Base-by-base conservation (phyloP, 2,888 invertebrate species). In the Drosophila testacea region DNA sequence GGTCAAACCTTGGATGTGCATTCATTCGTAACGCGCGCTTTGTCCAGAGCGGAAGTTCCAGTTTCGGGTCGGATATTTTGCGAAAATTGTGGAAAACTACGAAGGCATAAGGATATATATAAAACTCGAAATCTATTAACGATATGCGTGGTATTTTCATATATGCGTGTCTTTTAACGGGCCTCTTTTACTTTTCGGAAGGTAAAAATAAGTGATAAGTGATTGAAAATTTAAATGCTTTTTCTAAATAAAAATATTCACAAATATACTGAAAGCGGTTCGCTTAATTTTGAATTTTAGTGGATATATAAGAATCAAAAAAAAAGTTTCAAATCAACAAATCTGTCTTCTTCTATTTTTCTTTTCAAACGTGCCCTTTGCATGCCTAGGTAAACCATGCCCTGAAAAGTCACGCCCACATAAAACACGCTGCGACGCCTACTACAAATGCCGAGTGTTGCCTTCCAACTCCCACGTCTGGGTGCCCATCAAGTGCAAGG, bases 401-500 rank as follows among this genome's bases (percentile, higher is more conserved):
- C 92, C 92, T 51, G 91, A 92, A 82, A 88, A 88, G 66, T 90
- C 89, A 11, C 88, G 91, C 10, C 88, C 91, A 0, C 93, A 93
- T 54, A 90, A 89, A 67, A 92, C 91, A 2, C 90, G 92, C n/a
- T 93, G 93, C 63, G 92, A 93, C 66, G 85, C 88, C 28, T 93
- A 88, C 61, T 92, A 89, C 71, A 92, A 91, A 65, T 93, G 93
- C 63, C 82, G 88, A 0, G 81, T 90, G 47, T 42, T 92, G 30
- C 84, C 90, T 4, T 79, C 89, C 6, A 83, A 84, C 1, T 89
- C 84, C 1, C 89, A 92, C 30, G 91, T 92, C 13, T 93, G 93
- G 93, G 77, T 92, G 10, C 92, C 93, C 4, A 77, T 79, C 6
- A 88, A 81, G 44, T 93, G 93, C 62, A 90, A 90, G 27, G 88